Percentiles rank a stretch among this genome's conserved stretches.
Evolutionary conservation across 2,113 vertebrate species (phyloP).

Genomic region (Lycaon pictus): DNA sequence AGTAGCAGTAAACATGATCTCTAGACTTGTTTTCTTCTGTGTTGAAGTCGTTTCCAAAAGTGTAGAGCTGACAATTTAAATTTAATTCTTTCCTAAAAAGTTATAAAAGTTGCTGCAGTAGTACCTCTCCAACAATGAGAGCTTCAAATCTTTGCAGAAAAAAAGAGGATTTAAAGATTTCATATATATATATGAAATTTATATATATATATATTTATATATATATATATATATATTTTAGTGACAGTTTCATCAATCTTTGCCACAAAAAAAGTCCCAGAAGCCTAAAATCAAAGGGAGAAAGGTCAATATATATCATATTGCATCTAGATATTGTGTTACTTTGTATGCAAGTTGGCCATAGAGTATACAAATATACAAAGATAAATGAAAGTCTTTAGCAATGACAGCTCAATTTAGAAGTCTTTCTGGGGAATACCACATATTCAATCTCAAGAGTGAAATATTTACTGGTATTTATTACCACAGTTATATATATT

Average conservation of each 20-base stretch:
- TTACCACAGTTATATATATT: neutral
- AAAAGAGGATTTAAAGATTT: neutral
- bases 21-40: neutral
- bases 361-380: neutral
- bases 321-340: neutral
- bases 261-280: neutral
- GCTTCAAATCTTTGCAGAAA: neutral
- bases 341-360: neutral
- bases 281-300: neutral
- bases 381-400: neutral
- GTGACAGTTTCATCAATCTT: neutral
- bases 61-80: neutral
- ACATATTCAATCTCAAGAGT: constrained; percentile 21
- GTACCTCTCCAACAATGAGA: neutral
- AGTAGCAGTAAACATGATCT: constrained; percentile 13
- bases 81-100: neutral
- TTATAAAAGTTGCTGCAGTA: neutral
- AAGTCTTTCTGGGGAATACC: neutral
- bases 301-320: neutral
- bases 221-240: neutral
- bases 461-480: constrained; percentile 40
- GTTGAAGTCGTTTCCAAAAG: constrained; percentile 26
- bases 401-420: neutral
- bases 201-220: too few relatives aligned
- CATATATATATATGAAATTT: neutral